A percentile compares a stretch with the other conserved stretches of the same genome.
These are phyloP conservation scores for Dione vanillae DNA, from an alignment of 2,888 invertebrate species.

Conservation along the genomic window DNA sequence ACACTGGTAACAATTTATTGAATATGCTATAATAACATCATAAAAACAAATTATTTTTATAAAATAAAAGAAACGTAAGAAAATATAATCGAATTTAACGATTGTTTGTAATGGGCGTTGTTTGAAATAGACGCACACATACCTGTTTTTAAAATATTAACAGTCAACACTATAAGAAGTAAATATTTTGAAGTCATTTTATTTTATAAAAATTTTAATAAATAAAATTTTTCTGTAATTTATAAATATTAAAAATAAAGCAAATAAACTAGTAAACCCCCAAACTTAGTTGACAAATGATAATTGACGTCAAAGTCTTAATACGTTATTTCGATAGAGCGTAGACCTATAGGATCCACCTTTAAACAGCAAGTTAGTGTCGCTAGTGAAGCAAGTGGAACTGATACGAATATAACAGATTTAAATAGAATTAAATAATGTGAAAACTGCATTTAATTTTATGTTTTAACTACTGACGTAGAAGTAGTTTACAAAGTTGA, in stretches of 20 bases:
- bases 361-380: too few species aligned
- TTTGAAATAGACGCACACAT: slow-evolving; percentile 24
- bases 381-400: too few species aligned
- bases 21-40: slow-evolving; percentile 77
- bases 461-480: too few species aligned
- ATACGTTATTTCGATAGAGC: too few species aligned
- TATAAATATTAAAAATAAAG: background rate
- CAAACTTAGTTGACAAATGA: too few species aligned
- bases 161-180: slow-evolving; percentile 32
- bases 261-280: background rate
- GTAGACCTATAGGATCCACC: too few species aligned
- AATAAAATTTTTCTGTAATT: background rate
- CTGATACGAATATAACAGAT: too few species aligned
- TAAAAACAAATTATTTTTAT: slow-evolving; percentile 45
- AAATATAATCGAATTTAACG: slow-evolving; percentile 30
- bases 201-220: slow-evolving; percentile 31
- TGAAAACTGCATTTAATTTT: too few species aligned
- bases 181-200: slow-evolving; percentile 57
- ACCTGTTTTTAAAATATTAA: slow-evolving; percentile 44
- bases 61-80: slow-evolving; percentile 4
- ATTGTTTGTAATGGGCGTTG: slow-evolving; percentile 45
- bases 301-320: too few species aligned
- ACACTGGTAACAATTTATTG: slow-evolving; percentile 95
- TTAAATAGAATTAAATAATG: too few species aligned
- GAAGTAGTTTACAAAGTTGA: too few species aligned